Conservation (phyloP, 2,888 invertebrate genomes). For the Halictus quadricinctus region DNA sequence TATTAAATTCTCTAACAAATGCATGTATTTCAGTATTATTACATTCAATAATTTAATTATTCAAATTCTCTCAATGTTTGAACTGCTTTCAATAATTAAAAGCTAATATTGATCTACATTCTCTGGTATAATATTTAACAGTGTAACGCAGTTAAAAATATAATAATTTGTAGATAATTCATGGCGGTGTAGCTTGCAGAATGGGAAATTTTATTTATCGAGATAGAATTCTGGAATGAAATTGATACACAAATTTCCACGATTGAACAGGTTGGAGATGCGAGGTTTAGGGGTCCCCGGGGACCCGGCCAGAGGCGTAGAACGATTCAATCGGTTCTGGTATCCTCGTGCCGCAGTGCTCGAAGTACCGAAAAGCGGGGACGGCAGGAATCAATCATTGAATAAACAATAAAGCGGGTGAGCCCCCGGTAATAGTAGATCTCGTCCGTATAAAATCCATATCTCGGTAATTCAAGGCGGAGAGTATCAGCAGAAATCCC, state of each 20-base stretch:
- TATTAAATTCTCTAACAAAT: too few relatives aligned
- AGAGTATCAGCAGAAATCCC: conserved; percentile 59
- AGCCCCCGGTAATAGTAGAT: conserved; percentile 27
- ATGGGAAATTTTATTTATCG: background rate
- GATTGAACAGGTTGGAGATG: background rate
- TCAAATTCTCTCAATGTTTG: background rate
- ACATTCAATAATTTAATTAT: background rate
- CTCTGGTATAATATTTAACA: background rate
- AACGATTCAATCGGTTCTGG: background rate
- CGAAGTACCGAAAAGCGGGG: background rate
- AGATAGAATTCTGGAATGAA: too few relatives aligned
- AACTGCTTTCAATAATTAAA: background rate
- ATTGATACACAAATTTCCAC: too few relatives aligned
- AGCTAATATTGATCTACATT: background rate
- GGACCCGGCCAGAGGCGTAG: background rate
- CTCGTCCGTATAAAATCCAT: conserved; percentile 51
- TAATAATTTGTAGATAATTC: too few relatives aligned
- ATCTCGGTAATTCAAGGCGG: conserved; percentile 37
- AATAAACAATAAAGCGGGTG: conserved; percentile 42
- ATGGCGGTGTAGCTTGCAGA: background rate
- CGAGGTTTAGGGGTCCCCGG: background rate
- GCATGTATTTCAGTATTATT: too few relatives aligned
- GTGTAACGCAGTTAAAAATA: background rate
- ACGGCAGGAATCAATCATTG: conserved; percentile 30
- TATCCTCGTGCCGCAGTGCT: background rate